These are phyloP conservation scores for Oriolus oriolus DNA, from an alignment of 2,113 vertebrate genomes.

Conservation along the genomic window DNA sequence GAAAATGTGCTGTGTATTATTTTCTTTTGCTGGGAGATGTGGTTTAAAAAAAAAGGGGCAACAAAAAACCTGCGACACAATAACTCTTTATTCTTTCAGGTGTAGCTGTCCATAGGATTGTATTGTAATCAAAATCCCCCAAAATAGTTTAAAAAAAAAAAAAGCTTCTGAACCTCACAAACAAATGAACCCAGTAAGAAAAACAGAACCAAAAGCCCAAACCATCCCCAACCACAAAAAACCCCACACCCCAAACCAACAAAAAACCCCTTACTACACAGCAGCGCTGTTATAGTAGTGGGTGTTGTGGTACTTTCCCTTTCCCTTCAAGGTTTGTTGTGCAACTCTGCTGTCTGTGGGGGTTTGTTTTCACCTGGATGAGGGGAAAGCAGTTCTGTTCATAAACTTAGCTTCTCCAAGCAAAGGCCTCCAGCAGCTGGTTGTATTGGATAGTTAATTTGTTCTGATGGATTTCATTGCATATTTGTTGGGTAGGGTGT, in stretches of 20 bases:
- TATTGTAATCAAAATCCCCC: background rate
- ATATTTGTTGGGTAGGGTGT: accelerated
- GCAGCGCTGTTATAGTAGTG: background rate
- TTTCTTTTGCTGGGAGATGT: background rate
- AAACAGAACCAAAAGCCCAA: background rate
- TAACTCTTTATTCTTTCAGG: background rate
- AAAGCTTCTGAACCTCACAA: accelerated
- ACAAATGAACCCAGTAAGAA: background rate
- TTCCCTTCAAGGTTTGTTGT: background rate
- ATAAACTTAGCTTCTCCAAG: background rate
- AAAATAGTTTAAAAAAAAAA: background rate
- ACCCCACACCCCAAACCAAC: background rate
- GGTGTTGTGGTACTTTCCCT: background rate
- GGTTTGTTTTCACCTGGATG: background rate
- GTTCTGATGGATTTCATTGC: background rate
- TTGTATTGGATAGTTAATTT: background rate
- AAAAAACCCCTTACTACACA: accelerated
- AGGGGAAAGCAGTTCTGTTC: background rate
- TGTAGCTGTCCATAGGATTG: background rate
- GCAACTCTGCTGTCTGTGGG: background rate
- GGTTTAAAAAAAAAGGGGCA: background rate
- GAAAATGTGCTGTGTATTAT: background rate
- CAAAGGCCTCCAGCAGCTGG: background rate
- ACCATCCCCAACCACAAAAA: background rate
- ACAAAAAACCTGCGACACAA: background rate